These are phyloP conservation scores for Nesidiocoris tenuis DNA, from an alignment of 2,888 invertebrate genomes.

Conservation along the genomic window DNA sequence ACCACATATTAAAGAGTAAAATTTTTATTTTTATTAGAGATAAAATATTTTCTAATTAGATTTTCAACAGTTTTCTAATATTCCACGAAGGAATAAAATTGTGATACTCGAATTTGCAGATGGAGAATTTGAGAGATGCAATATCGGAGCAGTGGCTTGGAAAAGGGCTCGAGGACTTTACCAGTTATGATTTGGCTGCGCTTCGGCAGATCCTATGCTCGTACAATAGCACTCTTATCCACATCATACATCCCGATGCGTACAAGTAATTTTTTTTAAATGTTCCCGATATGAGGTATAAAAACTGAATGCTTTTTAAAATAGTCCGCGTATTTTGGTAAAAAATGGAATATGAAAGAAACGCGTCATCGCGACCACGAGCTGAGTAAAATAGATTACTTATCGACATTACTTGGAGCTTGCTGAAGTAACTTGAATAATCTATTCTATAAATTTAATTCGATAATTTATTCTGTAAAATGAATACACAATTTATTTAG, in stretches of 20 bases:
- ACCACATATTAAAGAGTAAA: too few relatives aligned
- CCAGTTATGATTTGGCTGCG: slow-evolving; percentile 60
- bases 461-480: too few relatives aligned
- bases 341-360: neutral
- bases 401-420: too few relatives aligned
- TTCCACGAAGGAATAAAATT: neutral
- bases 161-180: slow-evolving; percentile 61
- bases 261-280: slow-evolving; percentile 54
- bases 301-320: slow-evolving; percentile 14
- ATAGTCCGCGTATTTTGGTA: neutral
- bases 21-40: too few relatives aligned
- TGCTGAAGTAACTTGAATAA: too few relatives aligned
- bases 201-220: slow-evolving; percentile 61
- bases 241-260: slow-evolving; percentile 59
- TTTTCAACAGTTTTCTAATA: neutral
- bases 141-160: slow-evolving; percentile 58
- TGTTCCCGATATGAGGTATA: too few relatives aligned
- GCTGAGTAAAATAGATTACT: too few relatives aligned
- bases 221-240: slow-evolving; percentile 60
- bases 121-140: slow-evolving; percentile 58
- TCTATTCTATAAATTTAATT: too few relatives aligned
- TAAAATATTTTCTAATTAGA: too few relatives aligned
- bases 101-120: slow-evolving; percentile 50
- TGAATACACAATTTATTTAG: too few relatives aligned
- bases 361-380: too few relatives aligned